Percentiles rank a stretch among this genome's conserved stretches.
phyloP scores from a whole-genome alignment of 2,888 invertebrate genomes.

The Aspidapion aeneum region DNA sequence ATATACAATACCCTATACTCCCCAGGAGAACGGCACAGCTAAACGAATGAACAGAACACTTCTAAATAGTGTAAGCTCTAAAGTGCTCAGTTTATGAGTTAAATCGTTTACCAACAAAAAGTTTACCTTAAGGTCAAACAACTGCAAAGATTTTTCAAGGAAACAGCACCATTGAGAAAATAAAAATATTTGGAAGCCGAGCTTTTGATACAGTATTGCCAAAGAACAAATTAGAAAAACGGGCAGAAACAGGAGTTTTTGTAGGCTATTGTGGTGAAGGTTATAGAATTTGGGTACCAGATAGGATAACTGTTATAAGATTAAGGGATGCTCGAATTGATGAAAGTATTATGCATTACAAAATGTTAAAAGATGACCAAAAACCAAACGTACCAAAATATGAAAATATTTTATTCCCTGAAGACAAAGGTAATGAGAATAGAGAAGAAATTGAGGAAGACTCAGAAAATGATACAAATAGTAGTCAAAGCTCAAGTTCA shows the following conservation, averaged over 20 bases:
- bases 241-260: constrained; percentile 12
- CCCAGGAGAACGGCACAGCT: constrained; percentile 12
- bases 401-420: background rate
- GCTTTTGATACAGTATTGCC: constrained; percentile 16
- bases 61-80: constrained; percentile 15
- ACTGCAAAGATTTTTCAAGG: constrained; percentile 15
- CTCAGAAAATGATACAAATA: background rate
- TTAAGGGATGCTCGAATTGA: constrained; percentile 18
- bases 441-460: background rate
- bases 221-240: constrained; percentile 16
- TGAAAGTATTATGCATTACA: constrained; percentile 16
- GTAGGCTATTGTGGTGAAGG: constrained; percentile 20
- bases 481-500: background rate
- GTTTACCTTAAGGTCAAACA: constrained; percentile 12
- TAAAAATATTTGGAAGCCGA: constrained; percentile 17
- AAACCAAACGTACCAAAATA: background rate
- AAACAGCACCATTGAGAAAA: constrained; percentile 12
- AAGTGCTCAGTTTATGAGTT: constrained; percentile 18
- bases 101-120: constrained; percentile 18
- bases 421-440: background rate
- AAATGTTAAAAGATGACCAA: background rate
- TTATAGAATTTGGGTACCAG: constrained; percentile 20
- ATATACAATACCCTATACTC: constrained; percentile 9
- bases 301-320: constrained; percentile 12
- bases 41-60: constrained; percentile 21